A percentile compares a stretch with the other conserved stretches of the same genome.
These are phyloP conservation scores for Scolopax bukidnonensis DNA, from an alignment of 2,797 vertebrate genomes.

Conservation along the genomic window DNA sequence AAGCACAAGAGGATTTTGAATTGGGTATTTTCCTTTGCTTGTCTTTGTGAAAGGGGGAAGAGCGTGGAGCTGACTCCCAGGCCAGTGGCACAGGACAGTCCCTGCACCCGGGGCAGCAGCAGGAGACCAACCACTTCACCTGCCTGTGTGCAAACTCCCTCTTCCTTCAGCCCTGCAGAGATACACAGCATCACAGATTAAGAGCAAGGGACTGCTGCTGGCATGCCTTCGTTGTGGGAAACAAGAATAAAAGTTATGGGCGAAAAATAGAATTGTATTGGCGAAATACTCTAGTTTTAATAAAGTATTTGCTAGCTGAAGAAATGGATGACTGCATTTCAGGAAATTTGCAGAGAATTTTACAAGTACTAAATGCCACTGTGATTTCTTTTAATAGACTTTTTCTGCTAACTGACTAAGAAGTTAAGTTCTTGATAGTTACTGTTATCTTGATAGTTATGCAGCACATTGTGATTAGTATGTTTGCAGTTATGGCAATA, in stretches of 20 bases:
- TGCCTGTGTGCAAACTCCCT: neutral
- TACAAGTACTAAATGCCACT: neutral
- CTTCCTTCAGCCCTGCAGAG: neutral
- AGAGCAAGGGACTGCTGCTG: neutral
- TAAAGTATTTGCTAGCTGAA: neutral
- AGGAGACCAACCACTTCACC: neutral
- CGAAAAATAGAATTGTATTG: neutral
- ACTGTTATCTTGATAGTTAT: neutral
- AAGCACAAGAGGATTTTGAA: neutral
- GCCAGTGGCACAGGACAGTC: too few species aligned
- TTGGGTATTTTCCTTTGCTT: neutral
- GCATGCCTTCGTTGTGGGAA: accelerated
- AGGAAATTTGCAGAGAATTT: neutral
- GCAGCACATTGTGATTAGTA: neutral
- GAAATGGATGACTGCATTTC: neutral
- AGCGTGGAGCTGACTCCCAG: neutral
- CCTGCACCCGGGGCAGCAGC: neutral
- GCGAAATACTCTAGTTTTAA: neutral
- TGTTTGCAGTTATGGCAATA: neutral
- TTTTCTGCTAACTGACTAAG: neutral
- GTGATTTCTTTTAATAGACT: neutral
- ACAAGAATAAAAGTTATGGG: neutral
- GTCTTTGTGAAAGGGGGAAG: neutral
- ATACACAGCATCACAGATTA: neutral
- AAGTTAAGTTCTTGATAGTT: neutral